Conservation (phyloP, 2,113 vertebrate species). For the Apaloderma vittatum region DNA sequence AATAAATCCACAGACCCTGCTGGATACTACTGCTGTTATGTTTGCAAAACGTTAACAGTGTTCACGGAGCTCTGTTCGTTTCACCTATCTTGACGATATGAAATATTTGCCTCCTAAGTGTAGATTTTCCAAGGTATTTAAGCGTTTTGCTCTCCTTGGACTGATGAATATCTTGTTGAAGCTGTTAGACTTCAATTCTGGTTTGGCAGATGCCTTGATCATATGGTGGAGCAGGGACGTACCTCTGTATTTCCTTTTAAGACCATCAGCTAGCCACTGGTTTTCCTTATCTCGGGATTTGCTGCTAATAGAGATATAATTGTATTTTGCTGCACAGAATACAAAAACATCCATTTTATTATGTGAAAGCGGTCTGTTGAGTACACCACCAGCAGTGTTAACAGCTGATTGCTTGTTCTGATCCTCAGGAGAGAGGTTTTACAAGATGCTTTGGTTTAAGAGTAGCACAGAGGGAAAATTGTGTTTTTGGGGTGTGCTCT, state of each 20-base stretch:
- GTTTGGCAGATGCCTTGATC: background rate
- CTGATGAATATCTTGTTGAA: constrained; percentile 1
- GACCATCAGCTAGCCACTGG: background rate
- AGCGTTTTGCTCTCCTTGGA: fast-evolving
- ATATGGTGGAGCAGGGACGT: background rate
- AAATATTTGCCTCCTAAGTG: background rate
- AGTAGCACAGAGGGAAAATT: background rate
- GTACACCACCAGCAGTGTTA: background rate
- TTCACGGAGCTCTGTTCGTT: background rate
- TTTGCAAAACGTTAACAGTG: background rate
- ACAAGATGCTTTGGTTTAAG: background rate
- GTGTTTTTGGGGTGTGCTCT: background rate
- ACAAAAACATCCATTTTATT: background rate
- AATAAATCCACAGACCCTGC: constrained; percentile 7
- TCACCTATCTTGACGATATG: background rate
- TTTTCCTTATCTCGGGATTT: background rate
- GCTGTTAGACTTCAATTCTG: background rate
- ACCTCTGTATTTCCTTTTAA: background rate
- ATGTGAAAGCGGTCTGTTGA: background rate
- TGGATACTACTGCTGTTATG: background rate
- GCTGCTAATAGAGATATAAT: background rate
- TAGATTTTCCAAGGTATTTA: background rate
- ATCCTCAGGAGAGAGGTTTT: background rate
- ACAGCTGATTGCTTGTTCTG: background rate
- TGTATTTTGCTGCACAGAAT: background rate